phyloP scores from a whole-genome alignment of 2,113 vertebrate genomes.

The Oostethus manadensis region DNA sequence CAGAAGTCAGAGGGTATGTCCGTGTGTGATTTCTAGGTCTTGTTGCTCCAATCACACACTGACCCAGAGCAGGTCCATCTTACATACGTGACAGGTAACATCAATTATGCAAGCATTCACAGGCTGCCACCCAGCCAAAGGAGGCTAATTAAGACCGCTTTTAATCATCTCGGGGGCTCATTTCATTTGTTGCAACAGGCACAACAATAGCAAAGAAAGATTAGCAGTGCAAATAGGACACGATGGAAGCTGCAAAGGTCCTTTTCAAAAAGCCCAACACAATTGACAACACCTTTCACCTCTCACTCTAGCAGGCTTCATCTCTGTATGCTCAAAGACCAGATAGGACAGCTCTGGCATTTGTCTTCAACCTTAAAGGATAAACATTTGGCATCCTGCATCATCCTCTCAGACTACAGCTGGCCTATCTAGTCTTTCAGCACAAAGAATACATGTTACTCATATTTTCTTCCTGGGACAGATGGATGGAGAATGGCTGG shows the following conservation, averaged over 20 bases:
- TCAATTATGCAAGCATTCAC: constrained; percentile 44
- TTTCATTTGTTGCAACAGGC: constrained; percentile 7
- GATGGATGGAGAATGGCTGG: too few species aligned
- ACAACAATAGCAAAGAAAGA: constrained; percentile 17
- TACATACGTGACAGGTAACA: neutral
- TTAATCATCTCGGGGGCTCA: constrained; percentile 33
- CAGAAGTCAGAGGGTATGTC: constrained; percentile 21
- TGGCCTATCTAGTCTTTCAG: too few species aligned
- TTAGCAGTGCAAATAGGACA: neutral
- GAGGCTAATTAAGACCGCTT: constrained; percentile 47
- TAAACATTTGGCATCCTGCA: too few species aligned
- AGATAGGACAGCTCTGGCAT: too few species aligned
- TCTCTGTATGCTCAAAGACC: too few species aligned
- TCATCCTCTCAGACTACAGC: too few species aligned
- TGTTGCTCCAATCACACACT: constrained; percentile 1
- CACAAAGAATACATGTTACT: too few species aligned
- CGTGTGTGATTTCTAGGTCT: constrained; percentile 38
- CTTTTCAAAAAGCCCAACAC: too few species aligned
- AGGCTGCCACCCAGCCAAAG: constrained; percentile 15
- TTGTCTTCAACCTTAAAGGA: too few species aligned
- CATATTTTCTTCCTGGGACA: too few species aligned
- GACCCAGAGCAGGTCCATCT: constrained; percentile 3
- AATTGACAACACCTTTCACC: too few species aligned
- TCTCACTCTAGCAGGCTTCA: too few species aligned
- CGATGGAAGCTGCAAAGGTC: neutral